Percentiles rank a stretch among this genome's conserved stretches.
Evolutionary conservation across 2,888 invertebrate species (phyloP).

Genomic region (Microctonus hyperodae): DNA sequence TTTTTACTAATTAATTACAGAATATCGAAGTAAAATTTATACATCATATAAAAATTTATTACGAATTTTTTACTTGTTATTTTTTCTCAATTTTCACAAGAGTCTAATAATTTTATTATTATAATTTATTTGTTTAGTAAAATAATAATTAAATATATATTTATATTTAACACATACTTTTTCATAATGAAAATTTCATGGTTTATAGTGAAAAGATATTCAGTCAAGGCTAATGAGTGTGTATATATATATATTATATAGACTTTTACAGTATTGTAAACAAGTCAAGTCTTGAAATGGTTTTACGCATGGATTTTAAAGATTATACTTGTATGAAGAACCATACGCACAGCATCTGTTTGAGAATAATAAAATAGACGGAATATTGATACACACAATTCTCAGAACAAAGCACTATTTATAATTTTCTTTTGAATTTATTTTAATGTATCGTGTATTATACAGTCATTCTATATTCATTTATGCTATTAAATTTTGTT

Average conservation of each 20-base stretch:
- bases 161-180: neutral
- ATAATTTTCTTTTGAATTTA: neutral
- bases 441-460: too few relatives aligned
- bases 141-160: too few relatives aligned
- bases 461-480: too few relatives aligned
- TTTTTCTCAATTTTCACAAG: neutral
- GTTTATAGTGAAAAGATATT: neutral
- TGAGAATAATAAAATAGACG: conserved; percentile 12
- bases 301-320: conserved; percentile 4
- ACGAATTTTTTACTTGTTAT: too few relatives aligned
- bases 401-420: neutral
- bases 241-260: neutral
- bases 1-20: neutral
- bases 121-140: too few relatives aligned
- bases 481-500: too few relatives aligned
- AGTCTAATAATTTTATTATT: too few relatives aligned
- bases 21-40: neutral
- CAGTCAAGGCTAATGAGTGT: neutral
- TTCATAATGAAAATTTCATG: neutral
- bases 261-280: neutral
- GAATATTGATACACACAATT: neutral
- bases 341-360: conserved; percentile 26
- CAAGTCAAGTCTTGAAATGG: neutral
- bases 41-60: neutral
- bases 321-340: neutral